Conservation (phyloP, 2,113 vertebrate genomes). For the Sterrhoptilus dennistouni region DNA sequence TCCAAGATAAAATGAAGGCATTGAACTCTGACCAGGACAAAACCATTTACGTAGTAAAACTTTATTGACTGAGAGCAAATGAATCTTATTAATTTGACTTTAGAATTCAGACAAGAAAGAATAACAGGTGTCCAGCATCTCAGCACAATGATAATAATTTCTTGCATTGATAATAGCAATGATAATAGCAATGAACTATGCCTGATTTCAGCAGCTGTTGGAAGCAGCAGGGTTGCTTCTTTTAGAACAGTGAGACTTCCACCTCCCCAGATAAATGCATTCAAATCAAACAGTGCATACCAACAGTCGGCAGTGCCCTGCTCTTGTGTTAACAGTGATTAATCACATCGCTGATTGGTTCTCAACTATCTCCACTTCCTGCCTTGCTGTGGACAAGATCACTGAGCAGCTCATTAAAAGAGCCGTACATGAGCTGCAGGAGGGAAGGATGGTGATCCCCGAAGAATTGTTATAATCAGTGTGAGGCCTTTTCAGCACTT, state of each 20-base stretch:
- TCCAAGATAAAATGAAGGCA: slow-evolving; percentile 12
- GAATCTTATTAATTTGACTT: slow-evolving; percentile 45
- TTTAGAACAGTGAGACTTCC: slow-evolving; percentile 17
- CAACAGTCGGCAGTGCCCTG: not conserved
- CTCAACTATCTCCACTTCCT: slow-evolving; percentile 5
- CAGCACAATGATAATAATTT: slow-evolving; percentile 53
- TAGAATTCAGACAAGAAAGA: slow-evolving; percentile 34
- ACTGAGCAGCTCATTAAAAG: slow-evolving; percentile 47
- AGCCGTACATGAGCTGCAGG: not conserved
- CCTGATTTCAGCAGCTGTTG: slow-evolving; percentile 70
- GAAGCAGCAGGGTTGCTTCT: slow-evolving; percentile 46
- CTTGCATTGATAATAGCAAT: slow-evolving; percentile 63
- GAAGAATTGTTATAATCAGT: slow-evolving; percentile 27
- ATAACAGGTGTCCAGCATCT: slow-evolving; percentile 12
- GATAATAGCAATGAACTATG: slow-evolving; percentile 65
- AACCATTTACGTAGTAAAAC: slow-evolving; percentile 42
- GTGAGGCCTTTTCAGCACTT: slow-evolving; percentile 23
- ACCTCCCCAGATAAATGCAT: slow-evolving; percentile 18
- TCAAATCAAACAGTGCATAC: slow-evolving; percentile 40
- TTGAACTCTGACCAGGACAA: slow-evolving; percentile 15
- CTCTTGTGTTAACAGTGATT: slow-evolving; percentile 64
- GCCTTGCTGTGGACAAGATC: not conserved
- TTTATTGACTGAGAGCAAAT: not conserved
- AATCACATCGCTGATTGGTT: slow-evolving; percentile 57
- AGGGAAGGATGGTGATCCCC: not conserved